Evolutionary conservation across 2,888 invertebrate species (phyloP), one percentile per base, ranked within the genome.

Genomic region (Lacanobia wlatinum): DNA sequence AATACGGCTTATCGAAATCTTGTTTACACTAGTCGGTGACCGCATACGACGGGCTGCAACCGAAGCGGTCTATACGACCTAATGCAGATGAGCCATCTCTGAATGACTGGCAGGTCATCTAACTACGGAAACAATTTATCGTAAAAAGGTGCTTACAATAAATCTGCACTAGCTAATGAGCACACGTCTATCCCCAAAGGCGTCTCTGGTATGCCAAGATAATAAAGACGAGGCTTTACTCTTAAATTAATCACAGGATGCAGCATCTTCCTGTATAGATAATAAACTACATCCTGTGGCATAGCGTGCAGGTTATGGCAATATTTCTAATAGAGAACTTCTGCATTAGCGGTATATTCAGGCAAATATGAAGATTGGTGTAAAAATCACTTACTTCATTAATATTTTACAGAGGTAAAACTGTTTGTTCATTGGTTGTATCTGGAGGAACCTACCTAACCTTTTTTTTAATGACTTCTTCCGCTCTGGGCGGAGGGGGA

Each of bases 171-270:
- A 43, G n/a, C 16, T 68, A 68, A 43, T 56, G 9, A 43, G 50
- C 12, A 34, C n/a, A 43, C n/a, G 28, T n/a, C 14, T 14, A 18
- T 38, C 10, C 70, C 12, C 9, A n/a, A 4, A 70, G 58, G 70
- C 46, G 50, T 2, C 12, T 58, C 14, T 21, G 46, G 9, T 23
- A 52, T 46, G 10, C 18, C 18, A 28, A 21, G 46, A 50, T 46
- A 43, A 38, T 73, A 76, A 6, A 34, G 21, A 50, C 14, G 18
- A 34, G 48, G 8, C 3, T 55, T 65, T 21, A 40, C 40, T 76
- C 43, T 70, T 59, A 21, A 48, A 73, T 70, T 77, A 70, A 77
- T 77, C 28, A 70, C 58, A 77, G 73, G 70, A 77, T 52, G n/a
- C 70, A 48, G 18, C 14, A 18, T 43, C 56, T 58, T 70, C 58